A percentile compares a stretch with the other conserved stretches of the same genome.
These are phyloP conservation scores for Neodontobutis hainanensis DNA, from an alignment of 2,113 vertebrate genomes.

Conservation along the genomic window DNA sequence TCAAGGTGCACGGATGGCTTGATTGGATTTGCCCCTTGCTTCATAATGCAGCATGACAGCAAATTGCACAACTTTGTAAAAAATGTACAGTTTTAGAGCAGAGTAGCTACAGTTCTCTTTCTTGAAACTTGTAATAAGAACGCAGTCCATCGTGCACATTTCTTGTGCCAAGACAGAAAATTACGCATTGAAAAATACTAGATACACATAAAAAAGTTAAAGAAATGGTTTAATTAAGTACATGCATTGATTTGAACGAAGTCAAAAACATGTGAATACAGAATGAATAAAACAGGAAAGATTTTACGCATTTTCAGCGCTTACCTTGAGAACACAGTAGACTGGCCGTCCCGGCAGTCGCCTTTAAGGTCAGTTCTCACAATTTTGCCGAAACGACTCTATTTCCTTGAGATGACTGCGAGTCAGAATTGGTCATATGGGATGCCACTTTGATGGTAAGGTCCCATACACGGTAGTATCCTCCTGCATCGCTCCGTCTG, in stretches of 20 bases:
- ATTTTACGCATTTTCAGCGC: constrained; percentile 53
- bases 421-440: constrained; percentile 27
- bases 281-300: constrained; percentile 40
- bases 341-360: constrained; percentile 19
- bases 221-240: constrained; percentile 1
- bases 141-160: neutral
- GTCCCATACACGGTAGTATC: constrained; percentile 61
- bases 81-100: neutral
- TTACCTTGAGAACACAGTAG: constrained; percentile 56
- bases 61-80: constrained; percentile 35
- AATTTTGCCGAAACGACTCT: constrained; percentile 12
- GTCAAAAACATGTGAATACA: constrained; percentile 31
- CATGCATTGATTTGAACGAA: constrained; percentile 11
- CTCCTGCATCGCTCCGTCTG: constrained; percentile 59
- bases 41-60: constrained; percentile 32
- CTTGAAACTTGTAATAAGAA: constrained; percentile 44
- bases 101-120: neutral
- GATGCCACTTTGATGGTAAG: constrained; percentile 44
- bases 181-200: neutral
- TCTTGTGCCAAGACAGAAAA: neutral
- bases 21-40: constrained; percentile 35
- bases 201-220: constrained; percentile 4
- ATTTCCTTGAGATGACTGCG: constrained; percentile 14
- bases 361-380: constrained; percentile 50
- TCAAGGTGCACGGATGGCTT: constrained; percentile 31